Evolutionary conservation across 2,888 invertebrate species (phyloP).

Genomic region (Trachelus stipa): DNA sequence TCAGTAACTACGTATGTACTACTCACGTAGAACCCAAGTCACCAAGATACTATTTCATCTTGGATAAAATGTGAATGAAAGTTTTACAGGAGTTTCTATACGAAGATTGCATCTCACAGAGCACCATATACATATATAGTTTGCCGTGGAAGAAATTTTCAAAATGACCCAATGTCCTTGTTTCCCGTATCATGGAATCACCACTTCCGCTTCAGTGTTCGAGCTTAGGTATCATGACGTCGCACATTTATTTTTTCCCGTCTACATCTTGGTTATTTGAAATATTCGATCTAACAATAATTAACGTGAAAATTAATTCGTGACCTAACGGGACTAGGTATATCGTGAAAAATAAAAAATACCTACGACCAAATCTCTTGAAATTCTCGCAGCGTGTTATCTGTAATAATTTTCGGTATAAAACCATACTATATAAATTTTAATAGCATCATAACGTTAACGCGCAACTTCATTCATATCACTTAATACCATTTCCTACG

Average conservation of each 20-base stretch:
- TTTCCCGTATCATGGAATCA: background rate
- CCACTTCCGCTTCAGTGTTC: background rate
- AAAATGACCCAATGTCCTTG: background rate
- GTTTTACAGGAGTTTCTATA: background rate
- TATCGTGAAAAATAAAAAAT: background rate
- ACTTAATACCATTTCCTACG: background rate
- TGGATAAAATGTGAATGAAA: background rate
- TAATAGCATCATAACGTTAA: background rate
- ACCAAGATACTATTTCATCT: background rate
- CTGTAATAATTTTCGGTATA: background rate
- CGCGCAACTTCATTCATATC: background rate
- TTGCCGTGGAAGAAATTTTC: background rate
- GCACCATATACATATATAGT: too few relatives aligned
- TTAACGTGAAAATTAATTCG: background rate
- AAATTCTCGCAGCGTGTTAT: background rate
- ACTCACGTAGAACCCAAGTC: background rate
- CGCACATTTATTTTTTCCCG: background rate
- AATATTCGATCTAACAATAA: background rate
- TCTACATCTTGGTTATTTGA: background rate
- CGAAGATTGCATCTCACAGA: background rate
- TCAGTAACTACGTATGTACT: background rate
- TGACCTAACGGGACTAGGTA: background rate
- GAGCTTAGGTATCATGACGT: background rate
- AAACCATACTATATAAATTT: background rate
- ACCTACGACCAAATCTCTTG: background rate